Evolutionary conservation across 2,888 invertebrate genomes (phyloP).

Genomic region (Pollenia angustigena): DNA sequence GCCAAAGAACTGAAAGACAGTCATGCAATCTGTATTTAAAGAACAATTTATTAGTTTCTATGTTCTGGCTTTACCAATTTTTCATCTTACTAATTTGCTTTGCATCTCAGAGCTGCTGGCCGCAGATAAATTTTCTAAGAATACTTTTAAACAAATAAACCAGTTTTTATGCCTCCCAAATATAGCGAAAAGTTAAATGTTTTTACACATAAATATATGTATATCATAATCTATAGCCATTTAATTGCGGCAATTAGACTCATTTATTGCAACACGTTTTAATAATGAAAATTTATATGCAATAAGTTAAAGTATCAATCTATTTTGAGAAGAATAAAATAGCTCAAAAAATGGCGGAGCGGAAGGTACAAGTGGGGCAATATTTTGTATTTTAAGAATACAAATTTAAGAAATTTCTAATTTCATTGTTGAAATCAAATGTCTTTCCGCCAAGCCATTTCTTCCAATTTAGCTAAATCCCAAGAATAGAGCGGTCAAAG

Average conservation of each 20-base stretch:
- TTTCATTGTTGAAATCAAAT: no score
- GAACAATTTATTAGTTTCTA: conserved; percentile 51
- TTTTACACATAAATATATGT: conserved; percentile 19
- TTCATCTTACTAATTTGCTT: background rate
- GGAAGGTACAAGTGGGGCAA: no score
- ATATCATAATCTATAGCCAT: conserved; percentile 59
- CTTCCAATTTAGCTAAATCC: no score
- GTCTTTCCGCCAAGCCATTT: no score
- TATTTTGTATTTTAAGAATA: no score
- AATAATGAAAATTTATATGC: conserved; percentile 44
- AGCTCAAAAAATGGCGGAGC: no score
- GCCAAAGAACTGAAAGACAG: conserved; percentile 56
- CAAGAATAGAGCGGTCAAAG: no score
- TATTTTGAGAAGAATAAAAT: background rate
- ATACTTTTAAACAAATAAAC: conserved; percentile 46
- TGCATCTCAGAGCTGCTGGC: background rate
- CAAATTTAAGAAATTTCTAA: no score
- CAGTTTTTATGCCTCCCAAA: conserved; percentile 54
- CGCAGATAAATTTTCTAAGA: background rate
- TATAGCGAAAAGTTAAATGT: conserved; percentile 30
- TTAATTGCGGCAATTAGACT: conserved; percentile 65
- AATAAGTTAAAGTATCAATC: background rate
- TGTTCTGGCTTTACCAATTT: conserved; percentile 15
- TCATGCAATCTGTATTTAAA: conserved; percentile 57
- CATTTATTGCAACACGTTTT: conserved; percentile 43